A percentile compares a stretch with the other conserved stretches of the same genome.
These are phyloP conservation scores for Chironex yamaguchii DNA, from an alignment of 30 jellyfish, hydroid and myxozoan species.

Conservation along the genomic window DNA sequence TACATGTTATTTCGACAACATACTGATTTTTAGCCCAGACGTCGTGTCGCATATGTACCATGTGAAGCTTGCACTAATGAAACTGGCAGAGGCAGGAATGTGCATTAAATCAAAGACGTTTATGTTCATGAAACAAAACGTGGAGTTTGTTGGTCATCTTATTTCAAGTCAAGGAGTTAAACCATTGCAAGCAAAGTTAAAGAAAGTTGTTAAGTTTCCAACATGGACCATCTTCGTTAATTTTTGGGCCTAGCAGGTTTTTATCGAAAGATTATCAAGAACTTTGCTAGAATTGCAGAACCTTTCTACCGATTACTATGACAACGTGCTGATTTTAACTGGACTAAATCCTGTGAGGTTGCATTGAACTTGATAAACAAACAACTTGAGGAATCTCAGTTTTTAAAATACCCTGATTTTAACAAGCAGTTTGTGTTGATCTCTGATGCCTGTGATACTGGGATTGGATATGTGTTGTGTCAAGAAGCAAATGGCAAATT, in stretches of 20 bases:
- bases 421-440: not conserved
- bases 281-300: not conserved
- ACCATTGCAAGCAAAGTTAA: not conserved
- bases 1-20: not conserved
- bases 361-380: not conserved
- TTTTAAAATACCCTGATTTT: not conserved
- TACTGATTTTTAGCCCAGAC: not conserved
- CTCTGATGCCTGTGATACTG: conserved; percentile 8
- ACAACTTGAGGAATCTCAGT: not conserved
- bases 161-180: not conserved
- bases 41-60: not conserved
- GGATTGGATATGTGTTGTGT: not conserved
- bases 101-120: not conserved
- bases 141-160: not conserved
- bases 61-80: not conserved
- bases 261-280: not conserved
- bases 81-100: not conserved
- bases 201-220: not conserved
- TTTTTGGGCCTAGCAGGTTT: not conserved
- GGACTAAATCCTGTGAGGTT: not conserved
- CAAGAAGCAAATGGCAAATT: not conserved
- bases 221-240: not conserved
- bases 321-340: not conserved
- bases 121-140: not conserved
- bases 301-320: not conserved